Conservation (phyloP, 2,797 vertebrate species). For the Acipenser transmontanus region DNA sequence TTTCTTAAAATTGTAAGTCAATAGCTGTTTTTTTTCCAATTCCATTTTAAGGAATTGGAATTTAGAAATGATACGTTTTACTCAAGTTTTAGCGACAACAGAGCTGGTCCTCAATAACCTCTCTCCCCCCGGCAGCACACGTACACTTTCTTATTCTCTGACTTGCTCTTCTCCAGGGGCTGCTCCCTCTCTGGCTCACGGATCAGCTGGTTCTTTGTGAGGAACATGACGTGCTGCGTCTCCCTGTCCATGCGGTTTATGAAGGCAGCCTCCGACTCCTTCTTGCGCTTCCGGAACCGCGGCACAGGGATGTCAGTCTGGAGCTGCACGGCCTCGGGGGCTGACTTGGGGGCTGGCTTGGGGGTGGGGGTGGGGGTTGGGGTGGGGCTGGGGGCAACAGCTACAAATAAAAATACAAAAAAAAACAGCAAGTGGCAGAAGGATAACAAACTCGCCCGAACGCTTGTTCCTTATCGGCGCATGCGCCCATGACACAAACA, state of each 20-base stretch:
- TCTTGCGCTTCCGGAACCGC: conserved; percentile 58
- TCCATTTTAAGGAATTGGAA: too few species aligned
- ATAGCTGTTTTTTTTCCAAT: too few species aligned
- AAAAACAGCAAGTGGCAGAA: neutral
- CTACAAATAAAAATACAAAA: conserved; percentile 19
- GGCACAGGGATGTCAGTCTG: conserved; percentile 57
- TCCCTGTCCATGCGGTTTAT: conserved; percentile 73
- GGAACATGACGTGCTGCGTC: conserved; percentile 69
- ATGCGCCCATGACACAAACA: too few species aligned
- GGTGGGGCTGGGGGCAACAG: conserved; percentile 5
- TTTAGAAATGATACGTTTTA: too few species aligned
- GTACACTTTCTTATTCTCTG: conserved; percentile 77
- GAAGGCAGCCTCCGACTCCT: conserved; percentile 62
- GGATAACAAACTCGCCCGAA: too few species aligned
- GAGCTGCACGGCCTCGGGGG: neutral
- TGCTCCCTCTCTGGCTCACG: conserved; percentile 66
- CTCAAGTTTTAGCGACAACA: too few species aligned
- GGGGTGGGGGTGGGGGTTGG: neutral
- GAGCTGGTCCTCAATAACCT: too few species aligned
- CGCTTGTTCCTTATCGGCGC: too few species aligned
- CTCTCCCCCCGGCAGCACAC: conserved; percentile 25
- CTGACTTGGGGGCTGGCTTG: conserved; percentile 22
- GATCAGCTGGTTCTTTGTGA: conserved; percentile 69
- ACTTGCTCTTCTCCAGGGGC: conserved; percentile 43
- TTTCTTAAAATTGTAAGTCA: too few species aligned